Percentiles rank a stretch among this genome's conserved stretches.
Conservation (phyloP, 2,888 invertebrate genomes). For the Crepidodera aurea region DNA sequence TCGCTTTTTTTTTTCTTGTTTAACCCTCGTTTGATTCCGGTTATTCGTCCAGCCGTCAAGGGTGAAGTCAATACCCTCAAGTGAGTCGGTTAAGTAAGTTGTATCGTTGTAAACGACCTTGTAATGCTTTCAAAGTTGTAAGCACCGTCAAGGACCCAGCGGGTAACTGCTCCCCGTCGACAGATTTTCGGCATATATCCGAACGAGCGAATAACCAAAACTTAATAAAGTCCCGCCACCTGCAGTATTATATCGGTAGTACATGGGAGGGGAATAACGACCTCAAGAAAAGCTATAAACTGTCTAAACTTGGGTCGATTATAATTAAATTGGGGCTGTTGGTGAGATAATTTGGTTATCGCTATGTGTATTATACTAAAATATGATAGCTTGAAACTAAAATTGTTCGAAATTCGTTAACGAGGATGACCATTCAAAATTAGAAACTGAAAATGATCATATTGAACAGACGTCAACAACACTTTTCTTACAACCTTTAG, state of each 20-base stretch:
- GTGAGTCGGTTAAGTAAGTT: constrained; percentile 33
- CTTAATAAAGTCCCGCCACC: constrained; percentile 44
- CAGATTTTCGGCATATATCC: constrained; percentile 46
- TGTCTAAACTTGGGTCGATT: constrained; percentile 22
- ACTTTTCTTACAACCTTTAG: no score
- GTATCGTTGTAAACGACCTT: constrained; percentile 43
- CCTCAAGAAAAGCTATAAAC: constrained; percentile 25
- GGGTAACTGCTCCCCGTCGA: constrained; percentile 44
- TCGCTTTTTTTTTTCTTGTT: no score
- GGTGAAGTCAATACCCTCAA: constrained; percentile 35
- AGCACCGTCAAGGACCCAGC: constrained; percentile 39
- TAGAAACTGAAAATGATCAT: no score
- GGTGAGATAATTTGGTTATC: constrained; percentile 17
- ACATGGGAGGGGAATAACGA: constrained; percentile 30
- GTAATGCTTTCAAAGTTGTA: constrained; percentile 46
- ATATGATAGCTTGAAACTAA: no score
- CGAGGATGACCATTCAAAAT: no score
- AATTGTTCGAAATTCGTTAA: no score
- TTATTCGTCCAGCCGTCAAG: neutral
- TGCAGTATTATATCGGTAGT: constrained; percentile 43
- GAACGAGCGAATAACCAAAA: constrained; percentile 31
- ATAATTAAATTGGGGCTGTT: constrained; percentile 25
- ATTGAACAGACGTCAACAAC: no score
- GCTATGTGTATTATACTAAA: constrained; percentile 5
- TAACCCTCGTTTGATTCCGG: no score